Evolutionary conservation across 2,888 invertebrate species (phyloP).

Genomic region (Polydrusus pterygomalis): DNA sequence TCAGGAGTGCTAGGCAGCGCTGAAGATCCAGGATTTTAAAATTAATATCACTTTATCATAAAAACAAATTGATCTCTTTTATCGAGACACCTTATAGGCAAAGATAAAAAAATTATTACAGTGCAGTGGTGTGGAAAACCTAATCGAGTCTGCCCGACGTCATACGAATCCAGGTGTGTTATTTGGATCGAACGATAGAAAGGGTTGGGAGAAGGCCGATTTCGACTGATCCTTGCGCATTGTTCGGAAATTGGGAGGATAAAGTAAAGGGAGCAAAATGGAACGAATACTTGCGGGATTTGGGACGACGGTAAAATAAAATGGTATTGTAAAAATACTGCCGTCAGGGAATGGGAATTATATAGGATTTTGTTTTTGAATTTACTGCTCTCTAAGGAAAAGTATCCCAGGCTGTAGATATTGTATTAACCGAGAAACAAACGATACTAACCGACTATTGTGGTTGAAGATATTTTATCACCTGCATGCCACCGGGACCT

Average conservation of each 20-base stretch:
- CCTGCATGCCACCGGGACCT: no score
- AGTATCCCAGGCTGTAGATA: no score
- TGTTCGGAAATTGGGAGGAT: slow-evolving; percentile 21
- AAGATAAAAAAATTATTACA: slow-evolving; percentile 17
- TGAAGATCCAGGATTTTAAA: no score
- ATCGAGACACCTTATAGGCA: no score
- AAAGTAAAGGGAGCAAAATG: not conserved
- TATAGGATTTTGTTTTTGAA: not conserved
- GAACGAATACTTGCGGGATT: slow-evolving; percentile 1
- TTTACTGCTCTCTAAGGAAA: no score
- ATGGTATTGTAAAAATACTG: slow-evolving; percentile 14
- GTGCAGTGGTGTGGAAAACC: slow-evolving; percentile 2
- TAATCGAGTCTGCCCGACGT: slow-evolving; percentile 5
- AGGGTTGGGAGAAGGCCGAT: slow-evolving; percentile 1
- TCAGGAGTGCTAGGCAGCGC: no score
- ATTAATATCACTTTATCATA: no score
- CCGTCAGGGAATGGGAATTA: not conserved
- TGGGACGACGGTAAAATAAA: slow-evolving; percentile 5
- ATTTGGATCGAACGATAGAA: slow-evolving; percentile 17
- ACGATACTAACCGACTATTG: no score
- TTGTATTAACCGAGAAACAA: no score
- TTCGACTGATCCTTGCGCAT: slow-evolving; percentile 10
- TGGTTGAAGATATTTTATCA: no score
- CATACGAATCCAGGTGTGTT: slow-evolving; percentile 15
- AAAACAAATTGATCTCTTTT: no score